Evolutionary conservation across 2,797 vertebrate species (phyloP).

Genomic region (Arrhamphus sclerolepis): DNA sequence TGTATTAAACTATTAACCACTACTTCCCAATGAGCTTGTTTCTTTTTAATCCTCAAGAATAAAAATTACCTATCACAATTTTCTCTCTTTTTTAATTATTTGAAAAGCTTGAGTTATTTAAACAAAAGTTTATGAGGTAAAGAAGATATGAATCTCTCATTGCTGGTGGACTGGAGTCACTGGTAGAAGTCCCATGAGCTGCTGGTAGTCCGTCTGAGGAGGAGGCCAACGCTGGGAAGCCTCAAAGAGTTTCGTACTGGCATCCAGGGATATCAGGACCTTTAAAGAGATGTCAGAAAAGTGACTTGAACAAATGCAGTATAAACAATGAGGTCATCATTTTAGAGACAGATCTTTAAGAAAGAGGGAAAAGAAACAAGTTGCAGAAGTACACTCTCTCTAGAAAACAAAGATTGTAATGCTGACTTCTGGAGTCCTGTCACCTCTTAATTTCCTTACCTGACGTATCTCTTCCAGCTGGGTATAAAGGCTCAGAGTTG

Average conservation of each 20-base stretch:
- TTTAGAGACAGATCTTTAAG: no score
- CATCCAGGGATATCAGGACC: conserved; percentile 72
- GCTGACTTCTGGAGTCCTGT: neutral
- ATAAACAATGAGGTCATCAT: neutral
- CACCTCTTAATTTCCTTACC: conserved; percentile 70
- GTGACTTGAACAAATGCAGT: no score
- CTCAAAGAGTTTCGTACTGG: conserved; percentile 60
- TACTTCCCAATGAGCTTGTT: no score
- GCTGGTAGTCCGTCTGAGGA: conserved; percentile 61
- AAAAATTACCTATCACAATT: no score
- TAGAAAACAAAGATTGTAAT: neutral
- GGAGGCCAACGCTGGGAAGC: conserved; percentile 49
- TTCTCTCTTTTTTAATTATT: no score
- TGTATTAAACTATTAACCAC: no score
- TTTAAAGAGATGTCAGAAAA: conserved; percentile 35
- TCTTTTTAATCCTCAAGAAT: no score
- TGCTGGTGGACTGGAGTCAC: conserved; percentile 1
- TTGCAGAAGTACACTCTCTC: no score
- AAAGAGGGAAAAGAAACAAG: no score
- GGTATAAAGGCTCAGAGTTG: conserved; percentile 81
- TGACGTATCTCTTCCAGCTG: conserved; percentile 78
- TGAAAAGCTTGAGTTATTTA: no score
- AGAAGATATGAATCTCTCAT: neutral
- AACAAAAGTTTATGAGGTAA: no score
- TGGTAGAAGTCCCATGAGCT: conserved; percentile 61